These are phyloP conservation scores for Adela reaumurella DNA, from an alignment of 2,888 invertebrate species.

Conservation along the genomic window DNA sequence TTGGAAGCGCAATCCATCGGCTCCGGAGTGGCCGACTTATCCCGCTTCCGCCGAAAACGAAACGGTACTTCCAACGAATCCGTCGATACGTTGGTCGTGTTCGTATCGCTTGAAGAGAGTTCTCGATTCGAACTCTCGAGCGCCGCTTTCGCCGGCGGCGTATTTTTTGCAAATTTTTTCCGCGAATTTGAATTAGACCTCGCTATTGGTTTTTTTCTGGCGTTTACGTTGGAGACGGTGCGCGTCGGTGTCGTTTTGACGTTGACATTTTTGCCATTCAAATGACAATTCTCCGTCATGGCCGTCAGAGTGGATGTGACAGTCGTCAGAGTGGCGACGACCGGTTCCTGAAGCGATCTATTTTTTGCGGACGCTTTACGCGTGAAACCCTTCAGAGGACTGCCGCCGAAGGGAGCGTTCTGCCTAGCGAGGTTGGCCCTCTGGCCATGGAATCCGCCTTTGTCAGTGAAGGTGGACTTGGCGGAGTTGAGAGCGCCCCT, in stretches of 20 bases:
- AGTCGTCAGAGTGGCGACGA: constrained; percentile 26
- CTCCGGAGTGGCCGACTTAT: constrained; percentile 37
- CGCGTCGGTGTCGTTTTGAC: constrained; percentile 25
- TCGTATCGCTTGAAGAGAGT: constrained; percentile 47
- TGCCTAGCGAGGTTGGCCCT: constrained; percentile 44
- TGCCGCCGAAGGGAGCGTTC: constrained; percentile 27
- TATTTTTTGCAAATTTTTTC: constrained; percentile 39
- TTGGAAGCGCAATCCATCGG: constrained; percentile 45
- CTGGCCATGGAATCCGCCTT: constrained; percentile 43
- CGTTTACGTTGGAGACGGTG: constrained; percentile 20
- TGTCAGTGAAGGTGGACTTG: constrained; percentile 22
- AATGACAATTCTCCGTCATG: constrained; percentile 43
- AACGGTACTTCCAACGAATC: constrained; percentile 46
- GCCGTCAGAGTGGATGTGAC: constrained; percentile 44
- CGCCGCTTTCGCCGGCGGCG: constrained; percentile 22
- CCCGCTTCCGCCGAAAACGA: constrained; percentile 41
- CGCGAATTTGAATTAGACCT: constrained; percentile 40
- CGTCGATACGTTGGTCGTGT: constrained; percentile 44
- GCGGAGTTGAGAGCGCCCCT: constrained; percentile 38
- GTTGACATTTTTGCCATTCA: constrained; percentile 46
- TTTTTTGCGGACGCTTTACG: constrained; percentile 29
- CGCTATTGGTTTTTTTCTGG: constrained; percentile 40
- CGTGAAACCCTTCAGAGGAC: constrained; percentile 36
- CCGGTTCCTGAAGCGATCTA: constrained; percentile 22
- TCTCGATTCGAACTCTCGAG: constrained; percentile 35